Conservation (phyloP, 2,113 vertebrate species). For the Rhadina sibilatrix region DNA sequence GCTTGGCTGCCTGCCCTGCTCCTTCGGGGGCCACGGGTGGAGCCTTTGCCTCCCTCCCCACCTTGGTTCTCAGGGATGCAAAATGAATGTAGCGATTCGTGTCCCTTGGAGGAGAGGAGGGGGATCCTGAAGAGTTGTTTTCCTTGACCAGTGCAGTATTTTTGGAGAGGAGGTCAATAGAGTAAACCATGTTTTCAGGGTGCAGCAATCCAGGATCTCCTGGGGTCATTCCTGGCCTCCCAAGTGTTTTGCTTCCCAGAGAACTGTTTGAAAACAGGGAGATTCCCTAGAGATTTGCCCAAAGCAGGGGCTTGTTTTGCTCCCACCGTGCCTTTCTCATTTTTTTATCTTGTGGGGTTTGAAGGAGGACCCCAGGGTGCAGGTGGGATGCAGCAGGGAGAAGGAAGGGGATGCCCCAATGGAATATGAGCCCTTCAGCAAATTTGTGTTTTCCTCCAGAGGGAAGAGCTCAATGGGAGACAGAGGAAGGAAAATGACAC, state of each 20-base stretch:
- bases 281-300: background rate
- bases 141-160: background rate
- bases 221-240: background rate
- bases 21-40: background rate
- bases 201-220: background rate
- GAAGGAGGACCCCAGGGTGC: background rate
- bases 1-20: background rate
- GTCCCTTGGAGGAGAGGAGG: background rate
- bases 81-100: rapidly evolving
- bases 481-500: background rate
- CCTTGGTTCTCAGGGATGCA: background rate
- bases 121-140: background rate
- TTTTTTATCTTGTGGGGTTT: background rate
- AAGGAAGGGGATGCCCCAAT: rapidly evolving
- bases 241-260: background rate
- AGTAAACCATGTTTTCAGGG: background rate
- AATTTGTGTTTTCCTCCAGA: background rate
- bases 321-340: rapidly evolving
- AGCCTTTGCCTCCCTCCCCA: background rate
- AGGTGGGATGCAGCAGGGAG: background rate
- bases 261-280: background rate
- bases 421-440: background rate
- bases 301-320: background rate
- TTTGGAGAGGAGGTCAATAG: background rate
- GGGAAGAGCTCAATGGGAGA: background rate